A percentile compares a stretch with the other conserved stretches of the same genome.
Evolutionary conservation across 2,797 vertebrate genomes (phyloP).

Genomic region (Lophotriccus pileatus): DNA sequence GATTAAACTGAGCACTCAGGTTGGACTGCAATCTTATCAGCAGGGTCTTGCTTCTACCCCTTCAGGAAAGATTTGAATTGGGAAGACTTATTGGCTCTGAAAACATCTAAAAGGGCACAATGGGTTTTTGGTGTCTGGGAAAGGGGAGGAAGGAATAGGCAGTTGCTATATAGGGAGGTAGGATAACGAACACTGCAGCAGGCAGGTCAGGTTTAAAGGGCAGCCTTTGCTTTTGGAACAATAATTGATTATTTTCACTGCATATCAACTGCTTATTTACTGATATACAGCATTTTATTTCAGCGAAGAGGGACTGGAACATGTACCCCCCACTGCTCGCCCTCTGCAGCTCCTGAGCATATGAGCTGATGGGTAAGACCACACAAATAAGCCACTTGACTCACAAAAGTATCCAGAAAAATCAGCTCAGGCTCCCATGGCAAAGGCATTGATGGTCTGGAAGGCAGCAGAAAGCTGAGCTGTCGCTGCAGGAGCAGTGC

Average conservation of each 20-base stretch:
- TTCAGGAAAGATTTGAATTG: neutral
- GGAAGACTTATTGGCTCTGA: neutral
- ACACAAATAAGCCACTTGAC: neutral
- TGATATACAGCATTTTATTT: neutral
- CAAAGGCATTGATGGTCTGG: neutral
- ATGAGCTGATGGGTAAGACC: neutral
- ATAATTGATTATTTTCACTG: neutral
- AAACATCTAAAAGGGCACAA: neutral
- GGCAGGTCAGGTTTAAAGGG: neutral
- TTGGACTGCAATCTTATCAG: neutral
- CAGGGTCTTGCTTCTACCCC: neutral
- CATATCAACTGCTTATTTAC: neutral
- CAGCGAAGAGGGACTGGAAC: neutral
- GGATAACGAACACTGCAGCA: neutral
- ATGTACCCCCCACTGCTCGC: neutral
- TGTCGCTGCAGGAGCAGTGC: neutral
- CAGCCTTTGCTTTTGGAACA: neutral
- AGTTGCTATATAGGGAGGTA: neutral
- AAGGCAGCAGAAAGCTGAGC: neutral
- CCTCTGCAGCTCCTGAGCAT: neutral
- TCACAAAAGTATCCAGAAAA: neutral
- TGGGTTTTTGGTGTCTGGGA: neutral
- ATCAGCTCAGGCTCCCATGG: neutral
- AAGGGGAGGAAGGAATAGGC: neutral
- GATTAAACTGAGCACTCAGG: neutral